A percentile compares a stretch with the other conserved stretches of the same genome.
Conservation (phyloP, 2,888 invertebrate species). For the Sussaba pulchella region DNA sequence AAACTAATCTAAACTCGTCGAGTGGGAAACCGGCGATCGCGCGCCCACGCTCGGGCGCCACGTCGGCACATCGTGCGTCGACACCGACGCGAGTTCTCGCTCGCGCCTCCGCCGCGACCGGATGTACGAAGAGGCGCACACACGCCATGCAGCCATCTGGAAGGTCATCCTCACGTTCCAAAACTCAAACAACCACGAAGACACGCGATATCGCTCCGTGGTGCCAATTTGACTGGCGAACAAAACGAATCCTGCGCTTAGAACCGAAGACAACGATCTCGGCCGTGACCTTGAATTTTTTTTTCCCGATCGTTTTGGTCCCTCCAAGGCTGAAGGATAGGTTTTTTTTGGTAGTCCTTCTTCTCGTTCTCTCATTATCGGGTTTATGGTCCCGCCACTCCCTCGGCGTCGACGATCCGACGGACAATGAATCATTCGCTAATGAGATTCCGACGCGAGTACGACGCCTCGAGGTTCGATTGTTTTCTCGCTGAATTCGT, state of each 20-base stretch:
- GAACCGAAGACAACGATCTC: conserved; percentile 7
- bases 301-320: background rate
- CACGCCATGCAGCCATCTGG: background rate
- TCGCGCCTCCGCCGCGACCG: too few species aligned
- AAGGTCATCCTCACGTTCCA: conserved; percentile 38
- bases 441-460: background rate
- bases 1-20: conserved; percentile 83
- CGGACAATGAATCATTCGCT: conserved; percentile 72
- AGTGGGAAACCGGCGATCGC: conserved; percentile 57
- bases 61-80: conserved; percentile 50
- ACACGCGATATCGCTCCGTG: conserved; percentile 32
- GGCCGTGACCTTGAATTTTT: conserved; percentile 22
- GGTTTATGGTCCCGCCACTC: background rate
- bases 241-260: conserved; percentile 25
- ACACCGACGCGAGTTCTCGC: conserved; percentile 39
- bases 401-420: conserved; percentile 39
- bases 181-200: conserved; percentile 46
- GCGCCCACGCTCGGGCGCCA: conserved; percentile 69
- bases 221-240: conserved; percentile 6
- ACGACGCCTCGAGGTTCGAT: conserved; percentile 70
- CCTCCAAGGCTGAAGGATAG: background rate
- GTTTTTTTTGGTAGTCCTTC: background rate
- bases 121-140: conserved; percentile 20
- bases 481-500: too few species aligned
- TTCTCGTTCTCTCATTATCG: conserved; percentile 8